Evolutionary conservation across 2,888 invertebrate genomes (phyloP), one percentile per base, ranked within the genome.

Genomic region (Aporophyla nigra): DNA sequence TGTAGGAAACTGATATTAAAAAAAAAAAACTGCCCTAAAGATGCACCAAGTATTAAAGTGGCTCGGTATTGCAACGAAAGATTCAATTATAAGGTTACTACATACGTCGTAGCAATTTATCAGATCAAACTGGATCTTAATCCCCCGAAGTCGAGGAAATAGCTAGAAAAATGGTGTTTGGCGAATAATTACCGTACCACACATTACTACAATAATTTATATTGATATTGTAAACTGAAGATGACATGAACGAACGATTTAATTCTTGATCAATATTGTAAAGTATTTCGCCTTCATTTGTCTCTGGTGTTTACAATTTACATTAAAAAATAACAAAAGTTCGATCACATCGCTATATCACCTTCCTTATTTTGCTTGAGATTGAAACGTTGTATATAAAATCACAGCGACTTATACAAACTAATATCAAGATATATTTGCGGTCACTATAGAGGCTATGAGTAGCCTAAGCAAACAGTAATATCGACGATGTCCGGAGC

Each of bases 401-500:
- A 62, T 61, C 73, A 53, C 21, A 66, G 61, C 16, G 12, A 19
- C 56, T 19, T 73, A 19, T 14, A 24, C 51, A 78, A 78, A 67
- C 56, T 56, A 74, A 78, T 74, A 78, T 67, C 51, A 33, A n/a
- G 49, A 43, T 7, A 12, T 81, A 62, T 81, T 78, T 78, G 62
- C 56, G 16, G 24, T 24, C 24, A 14, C 61, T 21, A 49, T 21
- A 62, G 19, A 14, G 58, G 33, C 54, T 66, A 40, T 53, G 9
- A 43, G 66, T 9, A 21, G 2, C 66, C 51, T 61, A 33, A 63
- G 63, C 19, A 82, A 76, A 76, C 62, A 82, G 61, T 49, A 27
- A 63, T 67, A 51, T 78, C 58, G 7, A 46, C 19, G 65, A 61
- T 67, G 40, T 56, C 12, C 54, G 24, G 70, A 68, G 70, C 46